phyloP scores from a whole-genome alignment of 1,140 invertebrate species.

The Drosophila bocki region DNA sequence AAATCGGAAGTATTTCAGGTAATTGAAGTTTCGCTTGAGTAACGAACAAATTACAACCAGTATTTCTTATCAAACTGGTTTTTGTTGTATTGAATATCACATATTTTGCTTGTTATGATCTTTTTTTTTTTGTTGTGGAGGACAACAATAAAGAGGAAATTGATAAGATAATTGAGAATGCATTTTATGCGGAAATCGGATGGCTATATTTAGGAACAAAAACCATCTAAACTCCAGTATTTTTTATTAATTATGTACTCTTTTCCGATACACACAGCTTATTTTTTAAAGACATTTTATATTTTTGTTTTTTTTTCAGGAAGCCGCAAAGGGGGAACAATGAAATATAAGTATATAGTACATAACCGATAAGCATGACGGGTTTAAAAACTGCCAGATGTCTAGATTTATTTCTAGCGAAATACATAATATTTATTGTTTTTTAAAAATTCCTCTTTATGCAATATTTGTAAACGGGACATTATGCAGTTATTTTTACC shows the following conservation, averaged over 20 bases:
- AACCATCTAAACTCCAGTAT: too few species aligned
- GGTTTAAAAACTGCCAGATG: not conserved
- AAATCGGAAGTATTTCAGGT: conserved; percentile 6
- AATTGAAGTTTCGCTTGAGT: not conserved
- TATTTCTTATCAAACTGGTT: conserved; percentile 15
- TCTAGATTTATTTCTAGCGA: not conserved
- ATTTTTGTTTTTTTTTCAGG: not conserved
- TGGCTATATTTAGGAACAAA: not conserved
- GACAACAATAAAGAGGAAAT: conserved; percentile 4
- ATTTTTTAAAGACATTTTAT: not conserved
- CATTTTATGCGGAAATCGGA: not conserved
- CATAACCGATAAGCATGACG: conserved; percentile 1
- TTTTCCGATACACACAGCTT: not conserved
- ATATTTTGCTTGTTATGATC: not conserved
- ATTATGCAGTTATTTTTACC: conserved; percentile 30
- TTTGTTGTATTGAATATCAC: not conserved
- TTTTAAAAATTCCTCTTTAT: not conserved
- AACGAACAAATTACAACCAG: not conserved
- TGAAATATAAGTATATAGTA: not conserved
- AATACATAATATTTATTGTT: not conserved
- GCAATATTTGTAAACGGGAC: not conserved
- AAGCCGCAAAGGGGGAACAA: not conserved
- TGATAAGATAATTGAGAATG: not conserved
- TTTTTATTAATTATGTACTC: not conserved
- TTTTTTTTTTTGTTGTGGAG: not conserved